Conservation (phyloP, 2,888 invertebrate species). For the Hofmannophila pseudospretella region DNA sequence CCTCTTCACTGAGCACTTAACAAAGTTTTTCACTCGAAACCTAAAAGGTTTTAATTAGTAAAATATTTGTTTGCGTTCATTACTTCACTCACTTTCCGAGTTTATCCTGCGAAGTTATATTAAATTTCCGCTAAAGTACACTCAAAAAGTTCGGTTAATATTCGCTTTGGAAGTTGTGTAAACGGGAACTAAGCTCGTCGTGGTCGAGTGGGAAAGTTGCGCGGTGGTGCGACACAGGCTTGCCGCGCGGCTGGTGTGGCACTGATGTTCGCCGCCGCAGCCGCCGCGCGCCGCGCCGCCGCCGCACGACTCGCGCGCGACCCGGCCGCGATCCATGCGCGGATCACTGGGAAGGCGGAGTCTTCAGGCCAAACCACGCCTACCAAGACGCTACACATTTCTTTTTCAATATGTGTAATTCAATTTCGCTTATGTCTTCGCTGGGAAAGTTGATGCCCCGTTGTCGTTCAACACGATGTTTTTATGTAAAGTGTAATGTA, state of each 20-base stretch:
- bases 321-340: constrained; percentile 64
- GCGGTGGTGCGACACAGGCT: constrained; percentile 40
- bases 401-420: constrained; percentile 79
- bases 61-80: constrained; percentile 35
- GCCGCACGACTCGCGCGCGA: constrained; percentile 43
- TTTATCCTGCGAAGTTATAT: constrained; percentile 38
- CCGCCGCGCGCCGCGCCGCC: constrained; percentile 24
- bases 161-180: constrained; percentile 25
- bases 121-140: constrained; percentile 44
- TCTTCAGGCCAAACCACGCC: constrained; percentile 67
- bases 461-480: constrained; percentile 78
- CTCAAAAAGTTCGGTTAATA: constrained; percentile 35
- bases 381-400: constrained; percentile 77
- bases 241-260: constrained; percentile 32
- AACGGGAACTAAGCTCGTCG: constrained; percentile 40
- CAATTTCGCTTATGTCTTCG: constrained; percentile 79
- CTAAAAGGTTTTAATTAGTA: constrained; percentile 31
- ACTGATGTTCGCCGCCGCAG: too few relatives aligned
- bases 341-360: constrained; percentile 67
- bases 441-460: constrained; percentile 77
- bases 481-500: constrained; percentile 78
- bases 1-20: constrained; percentile 51
- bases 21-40: constrained; percentile 47
- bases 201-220: constrained; percentile 44
- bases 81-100: constrained; percentile 34